These are phyloP conservation scores for Anas platyrhynchos DNA, from an alignment of 2,113 vertebrate genomes.

Conservation along the genomic window DNA sequence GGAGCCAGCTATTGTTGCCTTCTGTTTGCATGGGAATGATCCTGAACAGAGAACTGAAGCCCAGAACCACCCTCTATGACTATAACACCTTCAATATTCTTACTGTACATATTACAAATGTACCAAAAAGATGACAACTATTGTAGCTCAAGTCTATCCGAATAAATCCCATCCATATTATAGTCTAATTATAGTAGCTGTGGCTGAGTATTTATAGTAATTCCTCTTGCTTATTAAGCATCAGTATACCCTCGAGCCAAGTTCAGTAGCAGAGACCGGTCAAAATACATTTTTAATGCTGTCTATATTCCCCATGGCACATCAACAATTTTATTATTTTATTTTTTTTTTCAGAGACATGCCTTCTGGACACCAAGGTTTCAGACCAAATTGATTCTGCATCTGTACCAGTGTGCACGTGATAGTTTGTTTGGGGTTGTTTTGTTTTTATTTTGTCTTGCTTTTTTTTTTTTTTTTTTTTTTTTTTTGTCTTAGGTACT, in stretches of 20 bases:
- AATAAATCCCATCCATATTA: not conserved
- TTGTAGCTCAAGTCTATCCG: not conserved
- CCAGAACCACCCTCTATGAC: not conserved
- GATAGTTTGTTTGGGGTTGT: not conserved
- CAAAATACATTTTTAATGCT: constrained; percentile 54
- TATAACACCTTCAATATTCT: not conserved
- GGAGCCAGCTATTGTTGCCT: not conserved
- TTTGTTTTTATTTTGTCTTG: not conserved
- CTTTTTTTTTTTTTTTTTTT: not conserved
- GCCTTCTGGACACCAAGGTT: constrained; percentile 23
- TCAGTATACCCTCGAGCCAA: not conserved
- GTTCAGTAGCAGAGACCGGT: not conserved
- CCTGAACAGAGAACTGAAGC: not conserved
- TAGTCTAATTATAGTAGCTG: not conserved
- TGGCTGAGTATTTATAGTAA: not conserved
- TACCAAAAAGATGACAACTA: not conserved
- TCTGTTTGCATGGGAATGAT: not conserved
- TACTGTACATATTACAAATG: not conserved
- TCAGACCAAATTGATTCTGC: constrained; percentile 41
- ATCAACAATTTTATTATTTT: not conserved
- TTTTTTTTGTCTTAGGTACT: not conserved
- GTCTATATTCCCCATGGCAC: not conserved
- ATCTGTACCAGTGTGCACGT: not conserved
- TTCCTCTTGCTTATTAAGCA: constrained; percentile 27
- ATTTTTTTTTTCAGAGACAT: not conserved